These are phyloP conservation scores for Bergia puertoricense DNA, from an alignment of 92 coral and sea anemone species.

Conservation along the genomic window DNA sequence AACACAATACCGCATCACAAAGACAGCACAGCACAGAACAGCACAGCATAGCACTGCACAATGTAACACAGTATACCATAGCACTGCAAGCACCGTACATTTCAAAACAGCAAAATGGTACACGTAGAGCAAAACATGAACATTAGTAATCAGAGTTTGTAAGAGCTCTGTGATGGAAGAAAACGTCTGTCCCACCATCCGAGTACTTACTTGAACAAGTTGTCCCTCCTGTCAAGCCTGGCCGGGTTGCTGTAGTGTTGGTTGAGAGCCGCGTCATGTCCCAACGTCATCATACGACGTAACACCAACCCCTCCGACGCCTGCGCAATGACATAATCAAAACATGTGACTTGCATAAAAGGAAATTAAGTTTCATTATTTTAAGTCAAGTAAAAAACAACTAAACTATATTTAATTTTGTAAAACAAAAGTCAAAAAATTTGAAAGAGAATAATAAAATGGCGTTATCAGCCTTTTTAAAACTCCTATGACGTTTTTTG, in stretches of 20 bases:
- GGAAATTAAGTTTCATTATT: neutral
- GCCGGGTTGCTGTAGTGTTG: conserved; percentile 78
- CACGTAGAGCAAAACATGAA: neutral
- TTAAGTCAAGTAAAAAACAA: neutral
- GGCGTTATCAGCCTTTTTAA: too few relatives aligned
- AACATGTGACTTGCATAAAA: neutral
- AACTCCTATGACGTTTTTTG: too few relatives aligned
- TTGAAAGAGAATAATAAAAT: too few relatives aligned
- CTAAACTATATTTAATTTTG: too few relatives aligned
- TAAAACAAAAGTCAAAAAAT: too few relatives aligned
- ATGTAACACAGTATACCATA: neutral
- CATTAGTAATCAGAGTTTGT: too few relatives aligned
- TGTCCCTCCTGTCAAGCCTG: conserved; percentile 85
- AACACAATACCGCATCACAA: too few relatives aligned
- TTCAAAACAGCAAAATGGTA: neutral
- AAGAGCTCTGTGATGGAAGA: too few relatives aligned
- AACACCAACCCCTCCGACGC: conserved; percentile 84
- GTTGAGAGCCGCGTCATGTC: conserved; percentile 60
- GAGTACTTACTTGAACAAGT: conserved; percentile 81
- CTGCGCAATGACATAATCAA: conserved; percentile 40
- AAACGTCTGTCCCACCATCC: neutral
- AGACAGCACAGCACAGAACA: neutral
- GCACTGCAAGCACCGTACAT: neutral
- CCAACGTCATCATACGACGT: conserved; percentile 90
- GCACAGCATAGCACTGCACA: neutral